Percentiles rank a stretch among this genome's conserved stretches.
phyloP scores from a whole-genome alignment of 2,113 vertebrate genomes.

The Gymnobelideus leadbeateri region DNA sequence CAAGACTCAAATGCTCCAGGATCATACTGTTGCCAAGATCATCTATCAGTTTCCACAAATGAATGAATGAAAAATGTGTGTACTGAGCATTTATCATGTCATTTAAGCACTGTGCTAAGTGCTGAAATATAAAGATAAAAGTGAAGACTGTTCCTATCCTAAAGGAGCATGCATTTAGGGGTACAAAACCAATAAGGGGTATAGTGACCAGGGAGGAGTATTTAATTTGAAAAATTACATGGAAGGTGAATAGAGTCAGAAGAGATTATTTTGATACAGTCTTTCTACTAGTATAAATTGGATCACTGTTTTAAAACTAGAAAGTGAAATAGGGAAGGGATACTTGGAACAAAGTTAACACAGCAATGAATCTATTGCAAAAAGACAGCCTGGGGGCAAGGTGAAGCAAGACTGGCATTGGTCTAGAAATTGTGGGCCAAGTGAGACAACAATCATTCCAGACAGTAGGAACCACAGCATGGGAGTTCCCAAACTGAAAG shows the following conservation, averaged over 20 bases:
- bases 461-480: not conserved
- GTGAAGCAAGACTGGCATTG: not conserved
- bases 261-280: not conserved
- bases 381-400: not conserved
- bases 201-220: not conserved
- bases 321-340: not conserved
- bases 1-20: not conserved
- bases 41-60: not conserved
- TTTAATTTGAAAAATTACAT: not conserved
- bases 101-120: not conserved
- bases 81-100: not conserved
- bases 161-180: not conserved
- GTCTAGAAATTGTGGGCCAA: not conserved
- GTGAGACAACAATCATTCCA: not conserved
- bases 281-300: not conserved
- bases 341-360: not conserved
- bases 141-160: not conserved
- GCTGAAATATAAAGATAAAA: not conserved
- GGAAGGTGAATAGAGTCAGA: not conserved
- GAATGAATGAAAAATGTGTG: not conserved
- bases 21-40: not conserved
- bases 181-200: not conserved
- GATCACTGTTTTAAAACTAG: not conserved
- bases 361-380: not conserved
- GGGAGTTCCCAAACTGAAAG: not conserved